Evolutionary conservation across 2,113 vertebrate genomes (phyloP).

Genomic region (Macquaria australasica): DNA sequence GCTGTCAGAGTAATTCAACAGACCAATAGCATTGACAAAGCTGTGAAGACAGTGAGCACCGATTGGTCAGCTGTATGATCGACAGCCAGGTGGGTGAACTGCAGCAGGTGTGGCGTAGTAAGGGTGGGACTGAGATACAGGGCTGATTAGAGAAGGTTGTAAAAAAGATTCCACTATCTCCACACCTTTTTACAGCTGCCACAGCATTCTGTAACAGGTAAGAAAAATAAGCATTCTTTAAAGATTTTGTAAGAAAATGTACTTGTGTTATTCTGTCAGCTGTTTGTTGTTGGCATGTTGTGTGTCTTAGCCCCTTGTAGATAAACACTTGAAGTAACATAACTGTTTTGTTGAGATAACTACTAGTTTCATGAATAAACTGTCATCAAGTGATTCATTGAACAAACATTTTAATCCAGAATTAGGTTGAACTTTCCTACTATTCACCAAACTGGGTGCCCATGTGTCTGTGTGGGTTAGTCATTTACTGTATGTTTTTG

Average conservation of each 20-base stretch:
- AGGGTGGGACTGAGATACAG: slow-evolving; percentile 28
- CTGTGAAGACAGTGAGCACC: neutral
- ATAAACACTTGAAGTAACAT: neutral
- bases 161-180: neutral
- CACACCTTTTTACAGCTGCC: slow-evolving; percentile 2
- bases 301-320: neutral
- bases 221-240: slow-evolving; percentile 2
- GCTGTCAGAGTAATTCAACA: neutral
- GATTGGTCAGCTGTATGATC: slow-evolving; percentile 50
- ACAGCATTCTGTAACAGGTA: slow-evolving; percentile 58
- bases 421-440: too few species aligned
- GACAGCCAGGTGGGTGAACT: slow-evolving; percentile 10
- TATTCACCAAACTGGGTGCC: neutral
- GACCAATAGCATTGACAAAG: neutral
- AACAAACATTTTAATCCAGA: neutral
- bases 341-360: neutral
- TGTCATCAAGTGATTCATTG: neutral
- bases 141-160: slow-evolving; percentile 7
- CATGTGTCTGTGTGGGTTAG: neutral
- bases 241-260: neutral
- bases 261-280: neutral
- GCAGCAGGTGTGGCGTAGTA: slow-evolving; percentile 16
- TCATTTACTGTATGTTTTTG: neutral
- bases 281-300: neutral
- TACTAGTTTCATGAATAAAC: neutral